Percentiles rank a stretch among this genome's conserved stretches.
phyloP scores from a whole-genome alignment of 2,113 vertebrate genomes.

The Accipiter cooperii region DNA sequence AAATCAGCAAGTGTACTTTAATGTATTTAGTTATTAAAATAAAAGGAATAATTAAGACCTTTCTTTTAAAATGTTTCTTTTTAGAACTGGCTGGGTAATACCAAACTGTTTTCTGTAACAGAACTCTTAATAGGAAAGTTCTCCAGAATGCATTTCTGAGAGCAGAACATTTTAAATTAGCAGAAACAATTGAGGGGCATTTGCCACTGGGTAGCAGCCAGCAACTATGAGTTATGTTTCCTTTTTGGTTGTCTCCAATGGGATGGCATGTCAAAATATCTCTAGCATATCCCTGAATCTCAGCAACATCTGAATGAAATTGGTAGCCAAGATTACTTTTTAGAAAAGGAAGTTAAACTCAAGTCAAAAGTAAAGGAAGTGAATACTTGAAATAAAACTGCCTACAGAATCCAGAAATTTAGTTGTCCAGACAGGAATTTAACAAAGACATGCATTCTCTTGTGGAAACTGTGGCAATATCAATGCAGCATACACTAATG shows the following conservation, averaged over 20 bases:
- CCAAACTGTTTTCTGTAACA: neutral
- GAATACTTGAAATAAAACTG: neutral
- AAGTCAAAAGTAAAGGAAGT: neutral
- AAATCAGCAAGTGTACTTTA: neutral
- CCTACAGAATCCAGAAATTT: neutral
- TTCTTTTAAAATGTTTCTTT: neutral
- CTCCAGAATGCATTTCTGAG: neutral
- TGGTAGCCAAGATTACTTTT: neutral
- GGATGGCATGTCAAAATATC: neutral
- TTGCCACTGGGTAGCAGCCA: neutral
- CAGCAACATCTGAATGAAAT: neutral
- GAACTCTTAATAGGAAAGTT: neutral
- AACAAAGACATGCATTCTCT: rapidly evolving
- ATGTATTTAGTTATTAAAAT: neutral
- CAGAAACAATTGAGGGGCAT: neutral
- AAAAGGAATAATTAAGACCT: neutral
- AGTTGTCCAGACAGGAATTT: neutral
- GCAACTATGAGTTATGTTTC: neutral
- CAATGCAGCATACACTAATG: neutral
- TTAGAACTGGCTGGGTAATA: neutral
- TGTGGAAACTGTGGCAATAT: neutral
- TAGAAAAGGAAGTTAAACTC: neutral
- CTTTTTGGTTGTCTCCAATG: neutral
- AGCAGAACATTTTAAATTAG: neutral
- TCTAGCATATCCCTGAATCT: neutral